phyloP scores from a whole-genome alignment of 2,888 invertebrate genomes.

The Gastracanthus pulcherrimus region DNA sequence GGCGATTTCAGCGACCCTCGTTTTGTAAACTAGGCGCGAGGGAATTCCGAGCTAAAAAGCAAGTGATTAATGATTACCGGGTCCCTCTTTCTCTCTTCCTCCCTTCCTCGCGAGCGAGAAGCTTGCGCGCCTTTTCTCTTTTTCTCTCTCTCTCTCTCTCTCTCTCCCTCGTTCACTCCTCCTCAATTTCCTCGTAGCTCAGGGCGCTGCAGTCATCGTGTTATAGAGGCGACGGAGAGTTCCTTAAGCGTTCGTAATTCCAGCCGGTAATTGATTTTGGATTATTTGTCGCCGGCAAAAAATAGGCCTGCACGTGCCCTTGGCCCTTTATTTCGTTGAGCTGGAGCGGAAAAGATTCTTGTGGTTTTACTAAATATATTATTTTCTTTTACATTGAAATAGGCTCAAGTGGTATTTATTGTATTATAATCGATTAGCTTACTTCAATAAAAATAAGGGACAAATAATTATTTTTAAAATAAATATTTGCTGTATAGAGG shows the following conservation, averaged over 20 bases:
- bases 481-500: no score
- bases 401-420: no score
- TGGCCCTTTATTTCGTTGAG: background rate
- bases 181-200: background rate
- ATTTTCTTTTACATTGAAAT: no score
- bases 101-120: background rate
- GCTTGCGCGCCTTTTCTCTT: background rate
- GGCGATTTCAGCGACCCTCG: conserved; percentile 73
- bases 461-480: no score
- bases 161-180: conserved; percentile 29
- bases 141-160: conserved; percentile 21
- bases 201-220: conserved; percentile 12
- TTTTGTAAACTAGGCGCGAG: conserved; percentile 75
- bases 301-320: conserved; percentile 39
- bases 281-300: conserved; percentile 66
- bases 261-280: conserved; percentile 71
- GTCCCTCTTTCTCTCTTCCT: conserved; percentile 35
- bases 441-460: no score
- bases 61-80: conserved; percentile 75
- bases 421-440: no score
- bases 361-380: conserved; percentile 7
- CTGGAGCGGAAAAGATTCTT: background rate
- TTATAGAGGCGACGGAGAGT: conserved; percentile 52
- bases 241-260: conserved; percentile 64
- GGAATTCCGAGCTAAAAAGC: conserved; percentile 76